Conservation (phyloP, 2,888 invertebrate species). For the Trichogramma evanescens region DNA sequence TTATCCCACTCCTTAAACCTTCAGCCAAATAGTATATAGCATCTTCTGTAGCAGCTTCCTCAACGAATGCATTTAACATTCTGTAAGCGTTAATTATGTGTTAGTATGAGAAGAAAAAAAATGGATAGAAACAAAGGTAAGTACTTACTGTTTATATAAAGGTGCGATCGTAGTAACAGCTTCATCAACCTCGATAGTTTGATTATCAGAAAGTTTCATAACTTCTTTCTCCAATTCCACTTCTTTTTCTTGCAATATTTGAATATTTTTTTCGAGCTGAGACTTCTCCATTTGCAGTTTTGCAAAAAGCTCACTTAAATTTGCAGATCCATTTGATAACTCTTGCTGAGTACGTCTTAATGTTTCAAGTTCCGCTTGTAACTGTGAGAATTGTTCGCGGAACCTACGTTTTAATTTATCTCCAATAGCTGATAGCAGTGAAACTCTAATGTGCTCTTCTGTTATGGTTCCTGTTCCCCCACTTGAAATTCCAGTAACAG, state of each 20-base stretch:
- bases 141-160: constrained; percentile 81
- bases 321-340: constrained; percentile 73
- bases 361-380: constrained; percentile 86
- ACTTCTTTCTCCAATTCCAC: constrained; percentile 77
- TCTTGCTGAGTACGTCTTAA: constrained; percentile 81
- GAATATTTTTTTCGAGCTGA: constrained; percentile 78
- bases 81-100: constrained; percentile 47
- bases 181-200: constrained; percentile 87
- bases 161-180: constrained; percentile 95
- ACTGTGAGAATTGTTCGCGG: constrained; percentile 82
- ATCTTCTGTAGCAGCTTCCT: constrained; percentile 97
- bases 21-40: constrained; percentile 97
- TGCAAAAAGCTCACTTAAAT: constrained; percentile 70
- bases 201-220: constrained; percentile 67
- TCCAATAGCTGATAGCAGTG: constrained; percentile 88
- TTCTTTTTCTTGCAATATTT: constrained; percentile 78
- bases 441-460: constrained; percentile 90
- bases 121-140: not conserved
- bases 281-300: constrained; percentile 72
- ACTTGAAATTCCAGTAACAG: constrained; percentile 44
- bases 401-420: constrained; percentile 84
- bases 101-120: not conserved
- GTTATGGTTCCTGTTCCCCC: constrained; percentile 75
- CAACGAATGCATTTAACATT: constrained; percentile 87
- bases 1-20: constrained; percentile 82